These are phyloP conservation scores for Varroa destructor DNA, from an alignment of 1,140 invertebrate genomes.

Conservation along the genomic window DNA sequence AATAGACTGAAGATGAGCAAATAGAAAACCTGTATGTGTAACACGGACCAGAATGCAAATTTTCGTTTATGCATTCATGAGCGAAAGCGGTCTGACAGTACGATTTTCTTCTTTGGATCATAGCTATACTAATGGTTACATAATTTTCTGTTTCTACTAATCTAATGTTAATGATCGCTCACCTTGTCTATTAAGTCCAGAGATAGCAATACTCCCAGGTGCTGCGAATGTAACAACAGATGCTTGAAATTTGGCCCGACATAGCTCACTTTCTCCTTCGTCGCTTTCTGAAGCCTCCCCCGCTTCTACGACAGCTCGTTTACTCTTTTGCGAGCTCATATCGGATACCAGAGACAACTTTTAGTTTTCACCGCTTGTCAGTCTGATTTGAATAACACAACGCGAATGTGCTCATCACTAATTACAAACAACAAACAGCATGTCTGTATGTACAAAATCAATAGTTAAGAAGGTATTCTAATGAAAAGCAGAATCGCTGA, in stretches of 20 bases:
- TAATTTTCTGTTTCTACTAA: background rate
- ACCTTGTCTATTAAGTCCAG: background rate
- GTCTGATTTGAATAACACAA: no score
- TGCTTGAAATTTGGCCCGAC: background rate
- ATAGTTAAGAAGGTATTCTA: no score
- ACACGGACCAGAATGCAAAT: no score
- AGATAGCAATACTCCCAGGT: background rate
- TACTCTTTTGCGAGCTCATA: no score
- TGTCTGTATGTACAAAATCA: no score
- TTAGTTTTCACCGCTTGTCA: no score
- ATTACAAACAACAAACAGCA: no score
- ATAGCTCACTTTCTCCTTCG: background rate
- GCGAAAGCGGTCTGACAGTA: no score
- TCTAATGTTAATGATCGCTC: background rate
- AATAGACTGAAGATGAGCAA: background rate
- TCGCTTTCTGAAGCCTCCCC: slow-evolving; percentile 25
- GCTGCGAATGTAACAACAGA: background rate
- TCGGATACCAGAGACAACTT: no score
- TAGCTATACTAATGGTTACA: background rate
- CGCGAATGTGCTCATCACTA: no score
- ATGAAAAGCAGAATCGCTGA: no score
- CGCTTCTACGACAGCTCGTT: background rate
- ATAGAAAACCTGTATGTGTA: background rate
- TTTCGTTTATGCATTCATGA: no score
- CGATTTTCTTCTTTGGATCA: background rate